Base-by-base conservation (phyloP, 2,113 vertebrate genomes). In the Oreotrochilus melanogaster region DNA sequence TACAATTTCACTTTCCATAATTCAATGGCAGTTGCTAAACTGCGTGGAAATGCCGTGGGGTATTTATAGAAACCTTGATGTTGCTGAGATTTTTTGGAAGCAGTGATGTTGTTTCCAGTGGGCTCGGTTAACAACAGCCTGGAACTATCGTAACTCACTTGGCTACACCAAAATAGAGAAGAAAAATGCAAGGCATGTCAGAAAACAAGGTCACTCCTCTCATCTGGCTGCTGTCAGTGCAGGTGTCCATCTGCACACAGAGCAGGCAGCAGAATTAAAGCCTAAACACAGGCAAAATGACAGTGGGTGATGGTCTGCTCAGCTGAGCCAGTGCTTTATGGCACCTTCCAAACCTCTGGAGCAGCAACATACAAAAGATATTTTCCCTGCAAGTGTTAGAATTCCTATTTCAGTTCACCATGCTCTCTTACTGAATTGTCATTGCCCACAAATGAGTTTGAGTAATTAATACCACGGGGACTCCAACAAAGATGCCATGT, bases 1-100 rank as follows among this genome's bases (percentile, higher is more conserved):
- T 93, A 92, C 67, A 62, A 62, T 66, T 94, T 83, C 50, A 90
- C 74, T 90, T 89, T 94, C 71, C 78, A 93, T 73, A 86, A 76
- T 73, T 94, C 79, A 93, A 4, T 27, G 57, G 21, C 61, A 78
- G 58, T 33, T 80, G 58, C 89, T 78, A n/a, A 87, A 67, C 62
- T 28, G 39, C 9, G 4, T 70, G 79, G 90, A 97, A 94, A 83
- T 79, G 60, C 90, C 58, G 33, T 58, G 51, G 9, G 24, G 86
- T 94, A 78, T 90, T 95, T 92, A 89, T 66, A 56, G 87, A 95
- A 97, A 66, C 53, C 53, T 78, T 78, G 45, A 45, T 1, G 10
- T 54, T 92, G 14, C 64, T 88, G 37, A 11, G 64, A 69, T n/a
- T 80, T 82, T 79, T 79, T 92, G 67, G 60, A 88, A 92, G 50